Base-by-base conservation (phyloP, 2,888 invertebrate genomes). In the Resseliella maxima region DNA sequence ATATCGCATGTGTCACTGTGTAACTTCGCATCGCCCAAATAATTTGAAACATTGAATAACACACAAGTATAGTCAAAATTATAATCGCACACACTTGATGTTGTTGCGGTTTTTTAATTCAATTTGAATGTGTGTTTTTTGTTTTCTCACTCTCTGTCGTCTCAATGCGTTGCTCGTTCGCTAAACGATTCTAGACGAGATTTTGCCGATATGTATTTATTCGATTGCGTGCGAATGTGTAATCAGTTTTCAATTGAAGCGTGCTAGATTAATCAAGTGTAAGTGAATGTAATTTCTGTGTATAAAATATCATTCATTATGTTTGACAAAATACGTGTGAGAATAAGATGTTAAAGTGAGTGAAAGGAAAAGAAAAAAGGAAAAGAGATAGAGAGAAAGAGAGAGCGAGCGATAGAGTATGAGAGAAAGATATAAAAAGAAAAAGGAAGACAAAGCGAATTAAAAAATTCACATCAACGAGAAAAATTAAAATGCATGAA, bases 241-340 rank as follows among this genome's bases (percentile, higher is more conserved):
- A 72, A 72, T 72, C 31, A 72, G 72, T 72, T 27, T 72, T 72
- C 72, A 31, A 72, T 72, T 24, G 27, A 59, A 72, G 31, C 31
- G 72, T 59, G 59, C 59, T 59, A 31, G 31, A 27, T 31, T 72
- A 27, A 72, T 72, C 31, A 72, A 72, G 72, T 72, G 72, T 72
- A 72, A 72, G 72, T 72, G 72, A 72, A 72, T 35, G 31, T 27
- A 72, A 72, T 72, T 31, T 72, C 72, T 72, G 72, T 72, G 72
- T 15, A 72, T 35, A 72, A 72, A 72, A 31, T 72, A 72, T 72
- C 72, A 72, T 31, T 72, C 27, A 72, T 59, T 24, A 59, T 31
- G 18, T 12, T 72, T 2, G 46, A 6, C 46, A 18, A 8, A 1
- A 18, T 6, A 18, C 18, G 18, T 50, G 46, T 50, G 46, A 50